Percentiles rank a stretch among this genome's conserved stretches.
phyloP scores from a whole-genome alignment of 1,140 invertebrate genomes.

The Hermetia illucens region DNA sequence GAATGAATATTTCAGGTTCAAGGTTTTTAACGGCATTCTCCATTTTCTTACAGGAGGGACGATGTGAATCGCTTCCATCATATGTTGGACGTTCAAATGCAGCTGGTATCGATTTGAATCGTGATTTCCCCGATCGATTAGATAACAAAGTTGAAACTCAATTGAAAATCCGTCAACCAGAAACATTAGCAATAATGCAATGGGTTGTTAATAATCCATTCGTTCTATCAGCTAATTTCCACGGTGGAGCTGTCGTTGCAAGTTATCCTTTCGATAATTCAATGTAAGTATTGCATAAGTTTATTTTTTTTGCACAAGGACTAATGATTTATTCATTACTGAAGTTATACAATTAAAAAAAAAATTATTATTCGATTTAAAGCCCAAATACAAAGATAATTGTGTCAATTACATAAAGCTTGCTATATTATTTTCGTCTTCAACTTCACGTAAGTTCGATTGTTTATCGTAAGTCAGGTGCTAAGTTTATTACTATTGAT shows the following conservation, averaged over 20 bases:
- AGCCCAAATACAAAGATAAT: too few species aligned
- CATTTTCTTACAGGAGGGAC: conserved; percentile 49
- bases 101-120: conserved; percentile 65
- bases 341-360: too few species aligned
- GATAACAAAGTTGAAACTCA: conserved; percentile 27
- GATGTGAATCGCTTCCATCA: conserved; percentile 50
- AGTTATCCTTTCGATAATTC: conserved; percentile 82
- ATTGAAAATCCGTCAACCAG: conserved; percentile 52
- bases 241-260: conserved; percentile 82
- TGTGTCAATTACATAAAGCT: too few species aligned
- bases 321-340: too few species aligned
- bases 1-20: too few species aligned
- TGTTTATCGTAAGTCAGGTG: too few species aligned
- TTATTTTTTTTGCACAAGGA: too few species aligned
- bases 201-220: conserved; percentile 78
- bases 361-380: too few species aligned
- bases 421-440: too few species aligned
- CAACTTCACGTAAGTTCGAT: too few species aligned
- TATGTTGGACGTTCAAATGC: conserved; percentile 65
- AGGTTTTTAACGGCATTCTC: too few species aligned
- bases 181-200: conserved; percentile 81
- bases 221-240: conserved; percentile 81
- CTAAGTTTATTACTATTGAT: too few species aligned
- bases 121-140: conserved; percentile 83
- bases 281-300: conserved; percentile 34